Evolutionary conservation across 2,888 invertebrate genomes (phyloP).

Genomic region (Drosophila barbarae): DNA sequence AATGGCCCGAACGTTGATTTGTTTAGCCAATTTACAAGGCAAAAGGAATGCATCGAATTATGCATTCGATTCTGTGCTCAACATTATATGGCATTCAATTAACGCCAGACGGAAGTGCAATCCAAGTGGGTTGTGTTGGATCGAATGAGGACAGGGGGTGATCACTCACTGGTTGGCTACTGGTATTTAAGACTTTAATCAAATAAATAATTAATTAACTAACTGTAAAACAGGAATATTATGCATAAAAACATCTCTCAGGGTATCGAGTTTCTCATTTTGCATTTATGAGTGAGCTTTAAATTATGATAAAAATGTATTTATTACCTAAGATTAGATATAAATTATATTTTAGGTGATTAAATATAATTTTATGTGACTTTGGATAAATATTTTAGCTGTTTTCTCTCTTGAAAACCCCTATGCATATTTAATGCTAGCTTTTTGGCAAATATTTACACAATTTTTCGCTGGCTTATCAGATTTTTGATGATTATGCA

Average conservation of each 20-base stretch:
- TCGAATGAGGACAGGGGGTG: constrained; percentile 6
- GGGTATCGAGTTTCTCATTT: not conserved
- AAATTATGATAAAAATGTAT: not conserved
- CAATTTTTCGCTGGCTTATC: not conserved
- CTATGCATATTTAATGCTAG: not conserved
- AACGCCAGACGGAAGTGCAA: constrained; percentile 47
- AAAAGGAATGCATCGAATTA: constrained; percentile 45
- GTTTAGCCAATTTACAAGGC: constrained; percentile 35
- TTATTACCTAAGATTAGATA: not conserved
- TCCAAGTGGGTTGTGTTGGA: constrained; percentile 10
- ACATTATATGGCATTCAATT: constrained; percentile 31
- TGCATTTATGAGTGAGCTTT: not conserved
- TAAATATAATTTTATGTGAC: not conserved
- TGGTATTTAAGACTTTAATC: not conserved
- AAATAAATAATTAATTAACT: not conserved
- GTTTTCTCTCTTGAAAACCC: not conserved
- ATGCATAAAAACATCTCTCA: not conserved
- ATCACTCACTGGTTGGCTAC: constrained; percentile 12
- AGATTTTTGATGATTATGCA: constrained; percentile 16
- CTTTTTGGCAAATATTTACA: not conserved
- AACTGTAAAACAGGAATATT: not conserved
- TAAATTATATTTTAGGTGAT: too few species aligned
- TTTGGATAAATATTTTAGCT: not conserved
- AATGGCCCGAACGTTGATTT: constrained; percentile 51
- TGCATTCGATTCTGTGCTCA: constrained; percentile 43